These are phyloP conservation scores for Acestrorhynchus altus DNA, from an alignment of 2,797 vertebrate species.

Conservation along the genomic window DNA sequence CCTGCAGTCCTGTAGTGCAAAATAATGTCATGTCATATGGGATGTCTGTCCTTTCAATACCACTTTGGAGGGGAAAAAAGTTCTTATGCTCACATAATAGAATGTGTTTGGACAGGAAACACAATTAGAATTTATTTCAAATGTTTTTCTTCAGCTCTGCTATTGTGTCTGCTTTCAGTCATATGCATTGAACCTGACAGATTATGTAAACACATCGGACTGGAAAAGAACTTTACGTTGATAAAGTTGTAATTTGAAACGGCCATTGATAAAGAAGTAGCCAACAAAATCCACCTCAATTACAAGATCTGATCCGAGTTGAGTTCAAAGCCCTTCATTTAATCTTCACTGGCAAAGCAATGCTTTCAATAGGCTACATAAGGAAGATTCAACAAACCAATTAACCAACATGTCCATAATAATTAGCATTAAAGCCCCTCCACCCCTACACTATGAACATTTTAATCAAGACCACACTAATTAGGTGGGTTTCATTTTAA, in stretches of 20 bases:
- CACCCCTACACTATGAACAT: constrained; percentile 5
- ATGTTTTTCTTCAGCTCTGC: background rate
- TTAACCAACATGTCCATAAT: constrained; percentile 9
- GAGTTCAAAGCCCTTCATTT: no score
- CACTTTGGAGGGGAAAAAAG: background rate
- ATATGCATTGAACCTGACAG: background rate
- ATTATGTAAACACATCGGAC: background rate
- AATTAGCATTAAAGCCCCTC: constrained; percentile 19
- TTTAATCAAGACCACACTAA: constrained; percentile 30
- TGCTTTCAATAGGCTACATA: background rate
- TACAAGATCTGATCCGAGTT: no score
- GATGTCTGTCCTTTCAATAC: background rate
- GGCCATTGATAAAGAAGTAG: background rate
- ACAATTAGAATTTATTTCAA: constrained; percentile 8
- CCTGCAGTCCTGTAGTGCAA: constrained; percentile 7
- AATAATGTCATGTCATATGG: constrained; percentile 32
- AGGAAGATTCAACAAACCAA: constrained; percentile 26
- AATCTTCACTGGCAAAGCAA: background rate
- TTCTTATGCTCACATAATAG: constrained; percentile 1
- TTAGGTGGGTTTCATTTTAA: constrained; percentile 36
- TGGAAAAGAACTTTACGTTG: background rate
- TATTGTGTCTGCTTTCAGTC: background rate
- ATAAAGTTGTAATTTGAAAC: background rate
- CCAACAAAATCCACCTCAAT: background rate
- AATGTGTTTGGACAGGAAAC: constrained; percentile 6